phyloP scores from a whole-genome alignment of 2,797 vertebrate species.

The Typhlichthys subterraneus region DNA sequence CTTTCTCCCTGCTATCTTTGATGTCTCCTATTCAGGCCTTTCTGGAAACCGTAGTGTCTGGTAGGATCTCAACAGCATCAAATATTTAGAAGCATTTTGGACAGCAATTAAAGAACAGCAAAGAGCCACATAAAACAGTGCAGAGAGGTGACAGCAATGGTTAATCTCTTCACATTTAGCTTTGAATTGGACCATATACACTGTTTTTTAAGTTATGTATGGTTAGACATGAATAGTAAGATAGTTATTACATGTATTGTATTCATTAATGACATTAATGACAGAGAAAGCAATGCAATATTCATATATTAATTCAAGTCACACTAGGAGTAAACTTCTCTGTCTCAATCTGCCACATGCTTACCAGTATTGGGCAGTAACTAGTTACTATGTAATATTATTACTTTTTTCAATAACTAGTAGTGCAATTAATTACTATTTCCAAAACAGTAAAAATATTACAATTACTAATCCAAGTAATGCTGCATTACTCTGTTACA shows the following conservation, averaged over 20 bases:
- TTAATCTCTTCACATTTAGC: conserved; percentile 37
- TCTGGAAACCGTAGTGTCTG: conserved; percentile 58
- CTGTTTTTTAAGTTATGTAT: conserved; percentile 2
- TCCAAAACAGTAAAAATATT: too few relatives aligned
- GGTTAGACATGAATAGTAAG: conserved; percentile 22
- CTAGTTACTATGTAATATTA: too few relatives aligned
- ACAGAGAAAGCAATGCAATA: conserved; percentile 4
- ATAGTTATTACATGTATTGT: conserved; percentile 10
- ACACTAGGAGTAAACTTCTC: conserved; percentile 13
- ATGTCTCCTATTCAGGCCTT: conserved; percentile 63
- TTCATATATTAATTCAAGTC: conserved; percentile 11
- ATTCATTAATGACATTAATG: conserved; percentile 4
- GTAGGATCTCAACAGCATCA: conserved; percentile 57
- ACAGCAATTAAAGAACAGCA: conserved; percentile 56
- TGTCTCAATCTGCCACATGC: conserved; percentile 28
- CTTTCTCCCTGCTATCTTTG: conserved; percentile 67
- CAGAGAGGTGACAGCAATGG: not conserved
- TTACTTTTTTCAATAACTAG: too few relatives aligned
- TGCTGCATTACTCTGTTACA: too few relatives aligned
- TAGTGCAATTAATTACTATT: too few relatives aligned
- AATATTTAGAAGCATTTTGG: conserved; percentile 64
- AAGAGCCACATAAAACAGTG: conserved; percentile 19
- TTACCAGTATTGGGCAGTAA: not conserved
- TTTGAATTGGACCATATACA: conserved; percentile 21
- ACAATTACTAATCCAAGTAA: too few relatives aligned